Conservation (phyloP, 1,140 invertebrate species). For the Hycleus cichorii region DNA sequence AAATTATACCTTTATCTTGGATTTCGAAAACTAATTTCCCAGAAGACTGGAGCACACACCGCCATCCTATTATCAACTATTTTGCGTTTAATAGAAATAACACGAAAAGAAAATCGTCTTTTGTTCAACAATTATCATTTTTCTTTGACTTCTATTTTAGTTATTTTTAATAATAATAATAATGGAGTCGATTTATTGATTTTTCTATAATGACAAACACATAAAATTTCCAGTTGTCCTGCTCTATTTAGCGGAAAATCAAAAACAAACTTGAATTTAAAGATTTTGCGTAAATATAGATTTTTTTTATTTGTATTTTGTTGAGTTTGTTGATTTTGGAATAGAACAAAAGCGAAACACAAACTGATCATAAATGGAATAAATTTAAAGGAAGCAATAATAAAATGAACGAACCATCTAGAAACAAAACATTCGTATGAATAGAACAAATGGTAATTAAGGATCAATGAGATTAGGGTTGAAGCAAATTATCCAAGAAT, state of each 20-base stretch:
- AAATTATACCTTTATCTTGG: too few species aligned
- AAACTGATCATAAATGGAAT: not conserved
- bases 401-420: constrained; percentile 8
- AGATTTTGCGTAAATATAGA: constrained; percentile 9
- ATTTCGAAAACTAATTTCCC: too few species aligned
- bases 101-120: too few species aligned
- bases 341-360: constrained; percentile 1
- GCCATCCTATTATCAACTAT: too few species aligned
- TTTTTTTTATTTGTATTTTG: constrained; percentile 1
- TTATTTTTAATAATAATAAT: too few species aligned
- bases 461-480: constrained; percentile 15
- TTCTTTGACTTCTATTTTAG: too few species aligned
- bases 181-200: constrained; percentile 2
- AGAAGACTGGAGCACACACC: too few species aligned
- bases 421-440: constrained; percentile 16
- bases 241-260: constrained; percentile 9
- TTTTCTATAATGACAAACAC: constrained; percentile 9
- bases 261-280: constrained; percentile 8
- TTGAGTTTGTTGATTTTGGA: constrained; percentile 1
- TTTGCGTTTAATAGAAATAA: too few species aligned
- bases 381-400: constrained; percentile 5
- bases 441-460: constrained; percentile 19
- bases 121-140: too few species aligned
- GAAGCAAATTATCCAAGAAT: constrained; percentile 15
- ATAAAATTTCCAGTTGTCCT: constrained; percentile 14